Evolutionary conservation across 2,888 invertebrate genomes (phyloP), one percentile per base, ranked within the genome.

Genomic region (Disparrhopalites patrizii): DNA sequence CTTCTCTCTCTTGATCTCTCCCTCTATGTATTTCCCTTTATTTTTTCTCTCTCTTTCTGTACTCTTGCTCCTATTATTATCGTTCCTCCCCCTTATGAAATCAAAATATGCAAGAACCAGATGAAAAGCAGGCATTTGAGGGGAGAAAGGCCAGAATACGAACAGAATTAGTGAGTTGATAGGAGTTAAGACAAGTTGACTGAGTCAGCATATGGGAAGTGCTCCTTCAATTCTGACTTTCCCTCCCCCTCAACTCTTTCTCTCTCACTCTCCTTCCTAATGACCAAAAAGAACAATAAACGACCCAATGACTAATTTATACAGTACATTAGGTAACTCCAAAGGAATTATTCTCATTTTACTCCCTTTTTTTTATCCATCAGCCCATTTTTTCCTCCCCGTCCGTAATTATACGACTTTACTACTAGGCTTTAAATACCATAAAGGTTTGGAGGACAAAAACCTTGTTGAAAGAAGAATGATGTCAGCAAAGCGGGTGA

Each of bases 241-340:
- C 31, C 3, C 3, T 28, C 10, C 20, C 27, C 13, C 27, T 7
- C 27, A 3, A 13, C 20, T 20, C 52, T 13, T 27, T 13, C 20
- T 54, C 30, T 47, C 40, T 23, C n/a, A n/a, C 27, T 52, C 27
- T 52, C 3, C 28, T 28, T 3, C 30, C 30, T 28, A 27, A 52
- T 28, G 52, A 52, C 30, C 28, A 52, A 10, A 30, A 18, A 15
- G 20, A 30, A 52, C 23, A 47, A 47, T 47, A 47, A 47, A 47
- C 47, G 13, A 47, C 47, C 47, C 54, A 55, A 55, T 55, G 54
- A 55, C 54, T 31, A 55, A 55, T 55, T 55, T 55, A 55, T 55
- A 31, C 4, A 3, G n/a, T 55, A 20, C 20, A 15, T 31, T 30
- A 31, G 20, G n/a, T 33, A n/a, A 55, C 54, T 31, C 31, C 31